Base-by-base conservation (phyloP, 2,888 invertebrate genomes). In the Adela reaumurella region DNA sequence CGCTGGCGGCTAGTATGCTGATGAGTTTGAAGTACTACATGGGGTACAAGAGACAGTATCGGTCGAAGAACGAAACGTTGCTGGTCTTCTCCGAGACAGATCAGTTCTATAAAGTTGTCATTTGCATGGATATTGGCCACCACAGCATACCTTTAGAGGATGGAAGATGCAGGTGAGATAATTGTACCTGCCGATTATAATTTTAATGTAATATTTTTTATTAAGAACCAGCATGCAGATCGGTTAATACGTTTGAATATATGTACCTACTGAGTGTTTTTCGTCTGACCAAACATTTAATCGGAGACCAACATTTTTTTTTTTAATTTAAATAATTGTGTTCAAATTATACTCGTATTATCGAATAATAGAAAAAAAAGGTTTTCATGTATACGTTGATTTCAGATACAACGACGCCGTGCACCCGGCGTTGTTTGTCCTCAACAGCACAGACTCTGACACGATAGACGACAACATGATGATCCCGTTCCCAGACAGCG, bases 401-500 rank as follows among this genome's bases (percentile, higher is more conserved):
- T n/a, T n/a, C n/a, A n/a, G 73, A 48, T 83, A 78, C 56, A 82
- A 83, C 19, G 74, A 78, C 50, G 67, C 65, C 35, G 59, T 76
- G 11, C 71, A 72, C 46, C 73, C 78, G 0, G 84, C 89, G 0
- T 74, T 87, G 20, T 79, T 86, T 48, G 80, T 86, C 17, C 64
- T 88, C 11, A 89, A 88, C 58, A 84, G 81, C 53, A 86, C 87
- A 0, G 82, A 82, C 52, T 81, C 83, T 0, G 81, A 82, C 35
- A 83, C 87, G 43, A 82, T 87, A 46, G 78, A 82, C 47, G 81
- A 82, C 8, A 81, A 84, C 47, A 66, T 85, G 16, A 81, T 86
- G 52, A 83, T 90, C 20, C 94, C 94, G 0, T 95, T 86, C 60
- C 94, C 94, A 0, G 92, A 92, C 58, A 84, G 88, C 24, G 94